A percentile compares a stretch with the other conserved stretches of the same genome.
Conservation (phyloP, 2,797 vertebrate species). For the Clarias laeviceps region DNA sequence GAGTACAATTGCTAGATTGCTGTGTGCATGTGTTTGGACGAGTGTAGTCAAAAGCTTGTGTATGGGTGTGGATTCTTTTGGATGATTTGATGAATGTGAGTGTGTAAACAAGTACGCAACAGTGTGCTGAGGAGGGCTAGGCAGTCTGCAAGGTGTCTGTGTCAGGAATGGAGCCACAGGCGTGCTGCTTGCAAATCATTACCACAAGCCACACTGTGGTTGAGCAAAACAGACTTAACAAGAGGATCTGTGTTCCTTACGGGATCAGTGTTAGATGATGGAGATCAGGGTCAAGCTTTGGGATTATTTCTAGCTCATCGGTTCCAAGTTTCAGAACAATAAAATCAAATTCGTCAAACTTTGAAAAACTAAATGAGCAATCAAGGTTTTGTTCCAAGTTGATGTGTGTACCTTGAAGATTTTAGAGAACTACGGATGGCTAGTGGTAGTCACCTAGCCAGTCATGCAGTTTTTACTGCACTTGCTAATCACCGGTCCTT, state of each 20-base stretch:
- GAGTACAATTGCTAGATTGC: slow-evolving; percentile 74
- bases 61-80: slow-evolving; percentile 9
- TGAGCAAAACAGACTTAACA: slow-evolving; percentile 43
- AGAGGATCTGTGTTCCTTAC: slow-evolving; percentile 28
- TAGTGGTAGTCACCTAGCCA: not conserved
- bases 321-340: slow-evolving; percentile 30
- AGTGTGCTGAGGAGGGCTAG: slow-evolving; percentile 50
- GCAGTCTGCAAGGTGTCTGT: slow-evolving; percentile 59
- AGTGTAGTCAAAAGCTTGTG: not conserved
- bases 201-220: slow-evolving; percentile 46
- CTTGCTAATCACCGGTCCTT: slow-evolving; percentile 74
- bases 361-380: not conserved
- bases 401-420: slow-evolving; percentile 9
- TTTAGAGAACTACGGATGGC: not conserved
- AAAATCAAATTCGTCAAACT: not conserved
- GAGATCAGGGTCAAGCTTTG: slow-evolving; percentile 29
- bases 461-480: slow-evolving; percentile 42
- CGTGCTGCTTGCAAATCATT: slow-evolving; percentile 42
- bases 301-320: slow-evolving; percentile 9
- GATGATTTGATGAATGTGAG: slow-evolving; percentile 35
- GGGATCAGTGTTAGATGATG: slow-evolving; percentile 27
- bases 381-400: slow-evolving; percentile 38
- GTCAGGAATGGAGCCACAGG: slow-evolving; percentile 57
- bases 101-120: slow-evolving; percentile 33
- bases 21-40: slow-evolving; percentile 14